Evolutionary conservation across 1,140 invertebrate genomes (phyloP), one percentile per base, ranked within the genome.

Genomic region (Drosophila auraria): DNA sequence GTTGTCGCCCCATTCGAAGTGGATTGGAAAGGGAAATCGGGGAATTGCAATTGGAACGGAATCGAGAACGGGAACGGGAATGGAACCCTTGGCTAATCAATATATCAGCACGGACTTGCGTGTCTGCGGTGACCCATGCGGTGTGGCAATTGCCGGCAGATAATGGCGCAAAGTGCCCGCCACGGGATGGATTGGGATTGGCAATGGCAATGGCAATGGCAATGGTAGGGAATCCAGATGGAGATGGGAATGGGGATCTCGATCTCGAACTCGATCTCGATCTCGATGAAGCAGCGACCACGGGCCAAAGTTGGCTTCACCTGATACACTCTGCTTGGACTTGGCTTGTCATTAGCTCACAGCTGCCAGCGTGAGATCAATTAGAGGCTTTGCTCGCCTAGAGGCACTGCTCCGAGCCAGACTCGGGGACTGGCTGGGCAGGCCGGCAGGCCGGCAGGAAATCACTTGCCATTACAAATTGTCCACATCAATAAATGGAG

Each of bases 391-490:
- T 36, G 33, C 33, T 36, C 9, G 33, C 33, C 33, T 2, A 36
- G 33, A 78, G 75, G 79, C 77, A 33, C 45, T 38, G 65, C 17
- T 38, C 56, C 50, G 15, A 38, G 57, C 27, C 27, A 15, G 20
- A 45, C 42, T 63, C 33, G 3, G 51, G 23, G 60, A 30, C 62
- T 68, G 61, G 65, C 17, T 50, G 23, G 50, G 62, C 58, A 61
- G 62, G 59, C 62, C 58, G 50, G 62, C 58, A 61, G 62, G 59
- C 62, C 58, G 76, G 79, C 83, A 91, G 86, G 86, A 92, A 92
- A 90, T 92, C 83, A 78, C 80, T 71, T 81, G 90, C 80, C 80
- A 92, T 92, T 92, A 90, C 81, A 90, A 90, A 78, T 87, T 91
- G 89, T 87, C 87, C 80, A 79, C 78, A 83, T 92, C 86, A 92